phyloP scores from a whole-genome alignment of 2,797 vertebrate genomes.

The Leontopithecus rosalia region DNA sequence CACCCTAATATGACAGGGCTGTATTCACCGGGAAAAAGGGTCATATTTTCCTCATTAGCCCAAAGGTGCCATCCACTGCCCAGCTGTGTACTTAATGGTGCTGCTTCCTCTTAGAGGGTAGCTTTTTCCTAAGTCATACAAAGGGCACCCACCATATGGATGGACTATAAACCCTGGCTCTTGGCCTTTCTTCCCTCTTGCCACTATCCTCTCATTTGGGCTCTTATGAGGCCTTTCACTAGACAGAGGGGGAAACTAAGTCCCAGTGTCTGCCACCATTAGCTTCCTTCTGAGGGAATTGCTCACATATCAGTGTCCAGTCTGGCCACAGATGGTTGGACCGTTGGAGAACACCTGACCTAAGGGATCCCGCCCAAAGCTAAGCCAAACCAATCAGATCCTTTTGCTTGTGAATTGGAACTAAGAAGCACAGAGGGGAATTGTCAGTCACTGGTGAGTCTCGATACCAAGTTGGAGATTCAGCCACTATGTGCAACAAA shows the following conservation, averaged over 20 bases:
- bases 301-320: not conserved
- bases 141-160: not conserved
- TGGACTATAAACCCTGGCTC: not conserved
- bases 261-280: not conserved
- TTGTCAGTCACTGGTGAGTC: not conserved
- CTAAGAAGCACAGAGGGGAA: not conserved
- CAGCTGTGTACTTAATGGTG: not conserved
- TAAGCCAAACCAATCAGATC: not conserved
- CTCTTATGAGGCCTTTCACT: not conserved
- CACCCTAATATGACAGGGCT: not conserved
- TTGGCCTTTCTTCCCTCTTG: not conserved
- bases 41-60: not conserved
- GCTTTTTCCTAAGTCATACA: not conserved
- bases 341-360: not conserved
- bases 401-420: not conserved
- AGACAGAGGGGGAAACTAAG: not conserved
- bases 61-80: not conserved
- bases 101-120: not conserved
- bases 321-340: not conserved
- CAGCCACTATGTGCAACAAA: not conserved
- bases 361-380: not conserved
- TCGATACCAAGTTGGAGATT: not conserved
- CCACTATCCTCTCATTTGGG: not conserved
- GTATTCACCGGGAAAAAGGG: not conserved
- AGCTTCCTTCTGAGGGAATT: not conserved